Percentiles rank a stretch among this genome's conserved stretches.
Evolutionary conservation across 2,797 vertebrate genomes (phyloP).

Genomic region (Coranthus polyacanthus): DNA sequence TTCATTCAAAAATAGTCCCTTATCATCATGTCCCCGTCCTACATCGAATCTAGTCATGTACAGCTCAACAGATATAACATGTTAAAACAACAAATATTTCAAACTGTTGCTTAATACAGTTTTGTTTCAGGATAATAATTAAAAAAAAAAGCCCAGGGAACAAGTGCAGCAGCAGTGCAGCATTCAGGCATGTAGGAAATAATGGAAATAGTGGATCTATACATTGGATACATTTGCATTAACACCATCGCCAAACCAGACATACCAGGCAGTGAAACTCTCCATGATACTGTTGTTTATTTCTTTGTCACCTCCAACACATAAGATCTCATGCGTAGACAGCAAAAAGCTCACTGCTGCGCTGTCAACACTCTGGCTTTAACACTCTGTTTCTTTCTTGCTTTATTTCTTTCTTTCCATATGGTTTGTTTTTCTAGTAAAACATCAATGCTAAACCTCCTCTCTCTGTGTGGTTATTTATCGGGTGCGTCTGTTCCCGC

Average conservation of each 20-base stretch:
- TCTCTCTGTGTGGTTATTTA: conserved; percentile 71
- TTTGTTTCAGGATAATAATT: conserved; percentile 4
- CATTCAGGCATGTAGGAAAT: conserved; percentile 29
- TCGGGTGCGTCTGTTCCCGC: neutral
- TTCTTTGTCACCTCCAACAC: conserved; percentile 48
- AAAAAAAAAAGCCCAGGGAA: conserved; percentile 16
- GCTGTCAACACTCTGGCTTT: conserved; percentile 69
- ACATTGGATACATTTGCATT: conserved; percentile 16
- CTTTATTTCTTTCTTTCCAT: conserved; percentile 71
- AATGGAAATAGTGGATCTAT: conserved; percentile 30
- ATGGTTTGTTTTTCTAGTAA: conserved; percentile 83
- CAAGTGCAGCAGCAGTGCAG: conserved; percentile 38
- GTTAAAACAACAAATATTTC: conserved; percentile 16
- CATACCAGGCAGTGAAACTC: conserved; percentile 35
- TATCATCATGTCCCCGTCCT: conserved; percentile 17
- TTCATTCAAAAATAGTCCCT: neutral
- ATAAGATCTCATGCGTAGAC: conserved; percentile 44
- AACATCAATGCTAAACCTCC: conserved; percentile 74
- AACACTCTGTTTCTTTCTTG: conserved; percentile 60
- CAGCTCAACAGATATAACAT: conserved; percentile 6
- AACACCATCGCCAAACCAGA: conserved; percentile 30
- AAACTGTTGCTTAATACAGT: conserved; percentile 19
- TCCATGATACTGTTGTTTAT: conserved; percentile 46
- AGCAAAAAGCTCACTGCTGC: conserved; percentile 46
- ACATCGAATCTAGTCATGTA: too few species aligned